Base-by-base conservation (phyloP, 2,888 invertebrate genomes). In the Xestia rhomboidea region DNA sequence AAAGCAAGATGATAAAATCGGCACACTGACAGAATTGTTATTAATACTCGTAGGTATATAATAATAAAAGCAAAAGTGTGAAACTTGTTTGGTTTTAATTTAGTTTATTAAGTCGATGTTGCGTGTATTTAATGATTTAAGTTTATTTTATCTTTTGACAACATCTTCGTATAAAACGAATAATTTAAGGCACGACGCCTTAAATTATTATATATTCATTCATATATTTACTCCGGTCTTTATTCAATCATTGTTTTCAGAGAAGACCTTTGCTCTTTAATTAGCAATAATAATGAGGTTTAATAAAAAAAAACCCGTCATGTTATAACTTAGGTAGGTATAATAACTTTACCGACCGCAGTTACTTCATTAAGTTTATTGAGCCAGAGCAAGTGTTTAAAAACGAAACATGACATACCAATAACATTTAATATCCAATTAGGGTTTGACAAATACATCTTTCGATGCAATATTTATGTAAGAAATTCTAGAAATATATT, bases 1-100 rank as follows among this genome's bases (percentile, higher is more conserved):
- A 77, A 76, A 84, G 70, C 79, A 73, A 69, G 67, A 63, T 64
- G 83, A 81, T 83, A 78, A 81, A 67, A 77, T 66, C 77, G 46
- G 18, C 64, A 64, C 67, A 68, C 24, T 49, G 57, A 68, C 44
- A 18, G 66, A 60, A 63, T 49, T 73, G n/a, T 81, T 49, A 71
- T 34, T 46, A 62, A 51, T 60, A 82, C 44, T 38, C 30, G 21
- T 78, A 63, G 8, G 30, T 63, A 24, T 30, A 66, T 54, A 66
- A 30, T 34, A 68, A 54, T 41, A 69, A 67, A 76, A 76, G 75
- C 67, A 81, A 62, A 76, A 54, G n/a, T 66, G 30, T 46, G n/a
- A 10, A 66, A 66, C 18, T 75, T 30, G 27, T 74, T 63, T 73
- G n/a, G 15, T 41, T 64, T 54, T 54, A 57, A 64, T 54, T n/a